phyloP scores from a whole-genome alignment of 1,140 invertebrate genomes.

The Drosophila kurseongensis region DNA sequence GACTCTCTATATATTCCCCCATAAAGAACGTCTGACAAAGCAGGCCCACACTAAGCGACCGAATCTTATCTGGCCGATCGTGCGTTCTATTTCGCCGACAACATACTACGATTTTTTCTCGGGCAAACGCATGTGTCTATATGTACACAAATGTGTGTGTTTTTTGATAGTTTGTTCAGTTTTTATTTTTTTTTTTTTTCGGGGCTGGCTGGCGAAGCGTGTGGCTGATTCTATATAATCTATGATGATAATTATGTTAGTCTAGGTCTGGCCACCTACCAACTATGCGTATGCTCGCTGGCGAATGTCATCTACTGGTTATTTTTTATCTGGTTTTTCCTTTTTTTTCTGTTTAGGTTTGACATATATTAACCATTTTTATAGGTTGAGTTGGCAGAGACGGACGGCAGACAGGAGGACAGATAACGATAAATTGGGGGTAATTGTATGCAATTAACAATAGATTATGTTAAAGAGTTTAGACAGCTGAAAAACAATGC shows the following conservation, averaged over 20 bases:
- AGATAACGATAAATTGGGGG: constrained; percentile 61
- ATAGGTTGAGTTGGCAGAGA: constrained; percentile 29
- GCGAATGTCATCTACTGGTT: constrained; percentile 63
- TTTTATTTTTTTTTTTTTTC: constrained; percentile 13
- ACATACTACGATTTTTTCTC: constrained; percentile 20
- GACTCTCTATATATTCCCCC: neutral
- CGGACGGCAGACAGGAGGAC: constrained; percentile 29
- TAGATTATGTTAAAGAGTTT: constrained; percentile 17
- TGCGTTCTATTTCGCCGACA: constrained; percentile 67
- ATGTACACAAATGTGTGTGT: constrained; percentile 14
- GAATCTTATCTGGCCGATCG: constrained; percentile 75
- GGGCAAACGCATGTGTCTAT: constrained; percentile 50
- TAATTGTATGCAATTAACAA: constrained; percentile 61
- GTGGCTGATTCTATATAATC: constrained; percentile 54
- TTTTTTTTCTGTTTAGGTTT: constrained; percentile 26
- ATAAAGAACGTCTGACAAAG: constrained; percentile 30
- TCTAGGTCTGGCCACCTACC: constrained; percentile 43
- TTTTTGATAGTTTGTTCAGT: constrained; percentile 28
- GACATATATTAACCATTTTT: constrained; percentile 73
- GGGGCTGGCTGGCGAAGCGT: constrained; percentile 49
- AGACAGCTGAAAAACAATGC: too few species aligned
- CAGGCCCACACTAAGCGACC: constrained; percentile 30
- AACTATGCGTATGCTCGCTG: constrained; percentile 27
- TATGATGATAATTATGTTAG: constrained; percentile 59
- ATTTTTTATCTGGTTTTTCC: constrained; percentile 67